phyloP scores from a whole-genome alignment of 2,797 vertebrate species.

The Sparus aurata region DNA sequence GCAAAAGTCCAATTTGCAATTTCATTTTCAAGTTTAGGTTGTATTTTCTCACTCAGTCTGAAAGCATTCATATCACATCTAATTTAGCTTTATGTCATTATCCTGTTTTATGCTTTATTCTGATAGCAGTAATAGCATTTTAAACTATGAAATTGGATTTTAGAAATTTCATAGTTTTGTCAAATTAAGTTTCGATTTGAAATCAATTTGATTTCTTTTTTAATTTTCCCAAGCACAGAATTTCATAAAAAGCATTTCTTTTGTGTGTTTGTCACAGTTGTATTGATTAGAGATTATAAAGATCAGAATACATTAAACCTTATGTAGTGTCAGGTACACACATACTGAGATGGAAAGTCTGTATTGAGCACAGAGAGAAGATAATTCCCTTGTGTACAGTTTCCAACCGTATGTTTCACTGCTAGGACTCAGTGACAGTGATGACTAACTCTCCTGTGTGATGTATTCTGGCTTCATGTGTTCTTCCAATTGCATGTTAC shows the following conservation, averaged over 20 bases:
- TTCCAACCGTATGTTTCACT: background rate
- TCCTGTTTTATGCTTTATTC: background rate
- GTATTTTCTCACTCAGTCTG: background rate
- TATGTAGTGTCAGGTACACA: background rate
- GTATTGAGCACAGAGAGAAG: background rate
- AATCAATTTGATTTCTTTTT: background rate
- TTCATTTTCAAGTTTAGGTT: background rate
- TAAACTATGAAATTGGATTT: background rate
- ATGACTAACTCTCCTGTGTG: background rate
- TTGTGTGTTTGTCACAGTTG: background rate
- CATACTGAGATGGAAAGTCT: background rate
- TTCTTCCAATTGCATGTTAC: slow-evolving; percentile 50
- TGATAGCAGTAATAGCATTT: background rate
- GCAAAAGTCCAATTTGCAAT: background rate
- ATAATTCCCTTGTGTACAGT: background rate
- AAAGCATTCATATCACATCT: too few relatives aligned
- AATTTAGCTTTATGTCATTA: too few relatives aligned
- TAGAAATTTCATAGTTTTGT: background rate
- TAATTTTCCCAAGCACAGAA: background rate
- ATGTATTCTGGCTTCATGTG: slow-evolving; percentile 5
- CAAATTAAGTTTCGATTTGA: background rate
- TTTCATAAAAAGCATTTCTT: background rate
- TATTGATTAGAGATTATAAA: background rate
- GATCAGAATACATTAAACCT: background rate
- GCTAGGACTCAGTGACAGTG: background rate